Evolutionary conservation across 2,888 invertebrate genomes (phyloP).

Genomic region (Tipula confusa): DNA sequence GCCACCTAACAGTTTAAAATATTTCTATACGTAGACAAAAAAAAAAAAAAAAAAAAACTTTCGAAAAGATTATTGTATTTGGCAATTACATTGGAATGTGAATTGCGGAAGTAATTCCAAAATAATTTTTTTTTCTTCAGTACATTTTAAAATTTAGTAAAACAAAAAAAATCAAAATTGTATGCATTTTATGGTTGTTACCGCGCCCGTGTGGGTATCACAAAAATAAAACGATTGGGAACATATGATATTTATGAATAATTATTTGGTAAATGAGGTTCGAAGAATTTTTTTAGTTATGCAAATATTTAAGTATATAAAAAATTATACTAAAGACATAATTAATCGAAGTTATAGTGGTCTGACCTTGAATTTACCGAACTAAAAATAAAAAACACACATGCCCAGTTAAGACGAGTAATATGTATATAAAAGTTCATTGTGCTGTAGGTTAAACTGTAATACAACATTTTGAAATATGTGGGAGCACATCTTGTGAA

Average conservation of each 20-base stretch:
- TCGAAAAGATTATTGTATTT: neutral
- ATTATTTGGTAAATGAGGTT: neutral
- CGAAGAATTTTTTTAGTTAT: neutral
- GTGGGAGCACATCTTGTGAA: neutral
- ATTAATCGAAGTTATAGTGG: neutral
- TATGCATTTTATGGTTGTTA: conserved; percentile 3
- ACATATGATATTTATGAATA: neutral
- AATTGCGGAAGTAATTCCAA: conserved; percentile 20
- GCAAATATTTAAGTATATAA: neutral
- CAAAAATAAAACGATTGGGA: neutral
- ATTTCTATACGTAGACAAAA: neutral
- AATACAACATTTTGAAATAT: neutral
- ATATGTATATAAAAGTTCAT: neutral
- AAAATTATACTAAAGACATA: neutral
- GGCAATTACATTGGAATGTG: conserved; percentile 12
- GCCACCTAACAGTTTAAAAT: neutral
- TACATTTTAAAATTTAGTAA: neutral
- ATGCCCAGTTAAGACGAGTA: neutral
- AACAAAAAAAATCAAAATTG: neutral
- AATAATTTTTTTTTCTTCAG: neutral
- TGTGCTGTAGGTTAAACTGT: neutral
- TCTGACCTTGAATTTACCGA: neutral
- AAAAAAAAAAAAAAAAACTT: neutral
- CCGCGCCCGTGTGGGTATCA: neutral
- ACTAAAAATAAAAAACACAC: neutral